Evolutionary conservation across 2,113 vertebrate genomes (phyloP).

Genomic region (Coregonus clupeaformis): DNA sequence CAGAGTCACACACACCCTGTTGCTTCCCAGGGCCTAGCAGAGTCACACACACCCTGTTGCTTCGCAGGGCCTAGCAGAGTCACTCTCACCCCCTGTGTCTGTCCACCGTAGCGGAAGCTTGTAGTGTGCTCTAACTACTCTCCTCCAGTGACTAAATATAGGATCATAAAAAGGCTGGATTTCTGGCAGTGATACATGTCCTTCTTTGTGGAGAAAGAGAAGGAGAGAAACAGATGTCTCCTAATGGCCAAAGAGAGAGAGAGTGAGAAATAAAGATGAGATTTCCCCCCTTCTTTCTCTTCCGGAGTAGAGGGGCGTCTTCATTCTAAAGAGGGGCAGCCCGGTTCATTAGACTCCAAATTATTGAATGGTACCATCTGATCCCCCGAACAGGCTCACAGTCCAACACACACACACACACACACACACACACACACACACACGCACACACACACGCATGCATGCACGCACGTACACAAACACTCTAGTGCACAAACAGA

Average conservation of each 20-base stretch:
- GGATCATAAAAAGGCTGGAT: constrained; percentile 69
- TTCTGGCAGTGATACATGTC: no score
- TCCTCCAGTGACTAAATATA: constrained; percentile 67
- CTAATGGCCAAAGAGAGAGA: constrained; percentile 51
- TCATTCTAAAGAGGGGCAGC: constrained; percentile 65
- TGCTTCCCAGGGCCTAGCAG: background rate
- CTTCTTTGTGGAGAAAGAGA: no score
- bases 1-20: no score
- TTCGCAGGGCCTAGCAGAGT: no score
- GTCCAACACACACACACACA: no score
- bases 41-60: constrained; percentile 18
- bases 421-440: no score
- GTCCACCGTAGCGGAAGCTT: constrained; percentile 59
- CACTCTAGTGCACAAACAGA: no score
- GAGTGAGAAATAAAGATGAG: no score
- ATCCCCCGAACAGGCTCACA: no score
- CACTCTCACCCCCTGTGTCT: no score
- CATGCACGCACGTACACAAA: no score
- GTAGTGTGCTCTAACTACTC: constrained; percentile 60
- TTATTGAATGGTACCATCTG: constrained; percentile 48
- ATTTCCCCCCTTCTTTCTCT: constrained; percentile 31
- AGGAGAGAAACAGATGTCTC: constrained; percentile 38
- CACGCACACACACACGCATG: no score
- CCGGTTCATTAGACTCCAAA: constrained; percentile 62
- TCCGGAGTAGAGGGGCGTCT: constrained; percentile 58